Conservation (phyloP, 2,797 vertebrate genomes). For the Amblyraja radiata region DNA sequence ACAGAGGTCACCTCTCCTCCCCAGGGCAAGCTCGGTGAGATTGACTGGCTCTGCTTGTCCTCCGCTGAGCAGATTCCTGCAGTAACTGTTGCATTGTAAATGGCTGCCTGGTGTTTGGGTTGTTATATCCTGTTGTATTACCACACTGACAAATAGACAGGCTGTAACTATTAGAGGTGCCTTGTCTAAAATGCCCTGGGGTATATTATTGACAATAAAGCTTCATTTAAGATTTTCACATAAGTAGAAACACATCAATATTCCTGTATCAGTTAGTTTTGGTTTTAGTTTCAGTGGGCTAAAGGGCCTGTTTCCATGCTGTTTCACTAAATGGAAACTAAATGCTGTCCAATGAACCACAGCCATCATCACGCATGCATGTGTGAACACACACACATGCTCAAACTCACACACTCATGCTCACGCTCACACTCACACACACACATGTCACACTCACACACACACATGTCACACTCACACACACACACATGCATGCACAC, state of each 20-base stretch:
- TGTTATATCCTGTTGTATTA: not conserved
- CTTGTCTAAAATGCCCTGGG: not conserved
- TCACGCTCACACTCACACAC: too few species aligned
- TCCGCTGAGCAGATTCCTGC: not conserved
- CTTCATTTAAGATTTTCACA: not conserved
- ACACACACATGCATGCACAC: too few species aligned
- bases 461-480: too few species aligned
- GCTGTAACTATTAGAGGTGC: not conserved
- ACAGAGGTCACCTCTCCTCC: constrained; percentile 11
- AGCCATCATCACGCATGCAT: too few species aligned
- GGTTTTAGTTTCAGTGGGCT: too few species aligned
- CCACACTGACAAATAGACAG: constrained; percentile 14
- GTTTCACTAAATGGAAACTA: not conserved
- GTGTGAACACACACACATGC: too few species aligned
- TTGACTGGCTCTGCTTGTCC: not conserved
- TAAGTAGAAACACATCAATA: not conserved
- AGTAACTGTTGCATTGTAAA: not conserved
- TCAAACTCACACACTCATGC: too few species aligned
- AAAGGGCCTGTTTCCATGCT: not conserved
- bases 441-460: too few species aligned
- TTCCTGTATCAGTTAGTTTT: not conserved
- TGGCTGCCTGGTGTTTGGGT: not conserved
- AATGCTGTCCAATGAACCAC: too few species aligned
- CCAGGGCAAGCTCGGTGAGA: not conserved
- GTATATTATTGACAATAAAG: not conserved